phyloP scores from a whole-genome alignment of 2,888 invertebrate species.

The Stenichneumon culpator region DNA sequence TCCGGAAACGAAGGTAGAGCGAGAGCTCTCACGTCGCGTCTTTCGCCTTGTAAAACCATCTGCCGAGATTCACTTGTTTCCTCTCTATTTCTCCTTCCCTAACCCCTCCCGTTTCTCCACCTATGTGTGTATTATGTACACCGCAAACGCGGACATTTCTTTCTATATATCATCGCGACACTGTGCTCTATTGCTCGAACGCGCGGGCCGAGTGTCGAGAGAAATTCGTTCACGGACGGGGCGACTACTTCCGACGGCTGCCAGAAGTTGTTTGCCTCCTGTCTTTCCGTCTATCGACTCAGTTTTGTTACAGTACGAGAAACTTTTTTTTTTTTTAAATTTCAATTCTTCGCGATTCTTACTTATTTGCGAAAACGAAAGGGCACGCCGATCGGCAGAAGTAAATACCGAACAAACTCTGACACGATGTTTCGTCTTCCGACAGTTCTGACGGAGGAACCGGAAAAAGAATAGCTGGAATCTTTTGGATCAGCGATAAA shows the following conservation, averaged over 20 bases:
- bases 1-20: conserved; percentile 57
- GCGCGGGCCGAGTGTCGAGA: conserved; percentile 22
- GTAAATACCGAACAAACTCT: neutral
- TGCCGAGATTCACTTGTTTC: conserved; percentile 8
- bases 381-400: neutral
- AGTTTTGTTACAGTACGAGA: neutral
- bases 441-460: neutral
- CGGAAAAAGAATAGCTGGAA: neutral
- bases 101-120: too few species aligned
- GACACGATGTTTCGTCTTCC: neutral
- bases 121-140: neutral
- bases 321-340: conserved; percentile 34
- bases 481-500: neutral
- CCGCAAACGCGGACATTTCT: neutral
- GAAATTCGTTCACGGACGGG: conserved; percentile 42
- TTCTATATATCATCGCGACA: conserved; percentile 38
- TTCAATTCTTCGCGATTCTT: neutral
- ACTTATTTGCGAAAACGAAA: neutral
- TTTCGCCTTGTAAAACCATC: neutral
- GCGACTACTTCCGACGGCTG: conserved; percentile 63
- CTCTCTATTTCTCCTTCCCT: neutral
- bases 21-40: conserved; percentile 42
- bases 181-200: neutral
- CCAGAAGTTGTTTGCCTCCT: conserved; percentile 47
- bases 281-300: conserved; percentile 18